Percentiles rank a stretch among this genome's conserved stretches.
These are phyloP conservation scores for Choristoneura rosaceana DNA, from an alignment of 2,888 invertebrate species.

Conservation along the genomic window DNA sequence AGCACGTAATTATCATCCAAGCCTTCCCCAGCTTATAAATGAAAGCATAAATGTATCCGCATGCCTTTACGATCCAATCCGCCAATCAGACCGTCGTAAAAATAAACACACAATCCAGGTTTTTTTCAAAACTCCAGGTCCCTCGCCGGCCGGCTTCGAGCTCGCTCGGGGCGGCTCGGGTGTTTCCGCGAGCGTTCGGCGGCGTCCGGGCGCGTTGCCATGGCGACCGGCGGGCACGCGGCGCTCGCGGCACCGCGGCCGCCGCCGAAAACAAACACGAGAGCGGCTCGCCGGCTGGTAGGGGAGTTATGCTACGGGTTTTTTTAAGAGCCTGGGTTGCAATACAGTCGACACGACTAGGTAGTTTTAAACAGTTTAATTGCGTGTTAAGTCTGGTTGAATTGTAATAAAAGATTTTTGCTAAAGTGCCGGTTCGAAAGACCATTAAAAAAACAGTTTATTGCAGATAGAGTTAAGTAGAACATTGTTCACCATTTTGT, in stretches of 20 bases:
- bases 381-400: background rate
- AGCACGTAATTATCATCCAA: background rate
- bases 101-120: conserved; percentile 37
- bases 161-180: conserved; percentile 52
- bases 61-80: conserved; percentile 32
- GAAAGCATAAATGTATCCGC: conserved; percentile 9
- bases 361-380: background rate
- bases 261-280: conserved; percentile 79
- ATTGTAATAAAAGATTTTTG: background rate
- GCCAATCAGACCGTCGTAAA: conserved; percentile 45
- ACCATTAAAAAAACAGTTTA: too few relatives aligned
- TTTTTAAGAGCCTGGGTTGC: conserved; percentile 34
- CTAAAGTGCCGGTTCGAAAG: conserved; percentile 8
- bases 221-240: conserved; percentile 72
- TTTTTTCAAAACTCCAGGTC: conserved; percentile 49
- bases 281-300: conserved; percentile 58
- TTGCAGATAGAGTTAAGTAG: too few relatives aligned
- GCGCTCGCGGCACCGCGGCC: conserved; percentile 63
- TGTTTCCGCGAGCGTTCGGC: conserved; percentile 56
- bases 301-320: conserved; percentile 49
- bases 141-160: conserved; percentile 44
- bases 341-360: background rate
- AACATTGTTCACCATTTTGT: too few relatives aligned
- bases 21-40: background rate
- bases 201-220: conserved; percentile 78